Percentiles rank a stretch among this genome's conserved stretches.
These are phyloP conservation scores for Yasuhikotakia modesta DNA, from an alignment of 2,797 vertebrate species.

Conservation along the genomic window DNA sequence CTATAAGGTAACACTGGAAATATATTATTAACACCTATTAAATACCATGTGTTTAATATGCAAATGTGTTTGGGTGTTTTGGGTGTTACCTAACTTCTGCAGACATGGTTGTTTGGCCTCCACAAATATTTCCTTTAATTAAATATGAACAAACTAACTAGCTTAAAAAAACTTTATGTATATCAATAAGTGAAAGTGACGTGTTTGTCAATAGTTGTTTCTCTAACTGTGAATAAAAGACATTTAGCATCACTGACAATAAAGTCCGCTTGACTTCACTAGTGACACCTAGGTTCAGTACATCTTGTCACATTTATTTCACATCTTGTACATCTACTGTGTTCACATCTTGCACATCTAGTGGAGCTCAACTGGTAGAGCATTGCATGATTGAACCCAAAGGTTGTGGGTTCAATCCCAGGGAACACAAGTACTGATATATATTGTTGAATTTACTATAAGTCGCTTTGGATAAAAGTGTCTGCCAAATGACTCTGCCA, in stretches of 20 bases:
- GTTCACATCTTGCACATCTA: not conserved
- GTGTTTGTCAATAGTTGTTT: not conserved
- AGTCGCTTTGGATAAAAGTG: too few species aligned
- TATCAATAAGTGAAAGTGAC: too few species aligned
- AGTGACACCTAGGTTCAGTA: too few species aligned
- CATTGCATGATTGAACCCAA: too few species aligned
- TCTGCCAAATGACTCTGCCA: too few species aligned
- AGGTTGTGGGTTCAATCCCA: too few species aligned
- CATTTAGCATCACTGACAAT: too few species aligned
- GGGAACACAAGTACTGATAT: too few species aligned
- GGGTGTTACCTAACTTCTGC: not conserved
- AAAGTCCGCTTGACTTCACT: too few species aligned
- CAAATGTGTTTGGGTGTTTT: not conserved
- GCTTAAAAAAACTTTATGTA: not conserved
- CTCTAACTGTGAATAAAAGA: not conserved
- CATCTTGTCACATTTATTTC: too few species aligned
- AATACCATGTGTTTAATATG: not conserved
- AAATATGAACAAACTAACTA: not conserved
- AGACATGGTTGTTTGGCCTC: not conserved
- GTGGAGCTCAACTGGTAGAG: too few species aligned
- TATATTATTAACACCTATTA: not conserved
- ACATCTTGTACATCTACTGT: not conserved
- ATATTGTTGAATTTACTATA: too few species aligned
- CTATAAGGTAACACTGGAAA: conserved; percentile 72
- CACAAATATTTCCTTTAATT: not conserved